These are phyloP conservation scores for Hippasteria phrygiana DNA, from an alignment of 53 echinoderm and acorn worm genomes.

Conservation along the genomic window DNA sequence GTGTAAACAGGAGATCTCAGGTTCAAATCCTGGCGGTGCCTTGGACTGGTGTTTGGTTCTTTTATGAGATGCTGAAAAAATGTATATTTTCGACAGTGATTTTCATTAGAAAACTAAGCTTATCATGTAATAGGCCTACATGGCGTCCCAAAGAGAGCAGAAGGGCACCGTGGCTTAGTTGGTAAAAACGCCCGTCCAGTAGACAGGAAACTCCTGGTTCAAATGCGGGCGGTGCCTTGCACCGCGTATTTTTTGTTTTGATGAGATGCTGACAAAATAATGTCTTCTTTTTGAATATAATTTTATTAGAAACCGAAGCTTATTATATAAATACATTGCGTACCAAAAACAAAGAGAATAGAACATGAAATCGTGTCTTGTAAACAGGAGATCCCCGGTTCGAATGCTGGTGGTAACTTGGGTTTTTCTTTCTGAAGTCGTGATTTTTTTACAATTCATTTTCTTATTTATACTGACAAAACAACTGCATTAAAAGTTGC, in stretches of 20 bases:
- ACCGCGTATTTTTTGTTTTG: not conserved
- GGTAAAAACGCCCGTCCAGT: slow-evolving; percentile 80
- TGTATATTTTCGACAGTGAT: not conserved
- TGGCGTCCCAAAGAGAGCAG: not conserved
- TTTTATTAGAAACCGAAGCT: too few species aligned
- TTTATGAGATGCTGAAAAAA: not conserved
- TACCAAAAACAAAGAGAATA: too few species aligned
- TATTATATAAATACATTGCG: too few species aligned
- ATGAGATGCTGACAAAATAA: too few species aligned
- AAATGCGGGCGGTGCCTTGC: slow-evolving; percentile 74
- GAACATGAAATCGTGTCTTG: too few species aligned
- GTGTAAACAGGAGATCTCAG: slow-evolving; percentile 48
- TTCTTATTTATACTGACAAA: too few species aligned
- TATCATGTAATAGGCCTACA: not conserved
- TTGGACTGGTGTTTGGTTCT: not conserved
- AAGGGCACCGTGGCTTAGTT: slow-evolving; percentile 78
- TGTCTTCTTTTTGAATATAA: too few species aligned
- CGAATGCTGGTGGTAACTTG: too few species aligned
- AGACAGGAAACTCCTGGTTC: slow-evolving; percentile 87
- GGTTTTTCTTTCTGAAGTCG: too few species aligned
- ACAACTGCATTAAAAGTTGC: too few species aligned
- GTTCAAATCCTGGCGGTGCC: slow-evolving; percentile 36
- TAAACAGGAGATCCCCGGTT: too few species aligned
- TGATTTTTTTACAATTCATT: too few species aligned
- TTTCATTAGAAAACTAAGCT: not conserved